Evolutionary conservation across 2,888 invertebrate genomes (phyloP).

Genomic region (Dryomyza anilis): DNA sequence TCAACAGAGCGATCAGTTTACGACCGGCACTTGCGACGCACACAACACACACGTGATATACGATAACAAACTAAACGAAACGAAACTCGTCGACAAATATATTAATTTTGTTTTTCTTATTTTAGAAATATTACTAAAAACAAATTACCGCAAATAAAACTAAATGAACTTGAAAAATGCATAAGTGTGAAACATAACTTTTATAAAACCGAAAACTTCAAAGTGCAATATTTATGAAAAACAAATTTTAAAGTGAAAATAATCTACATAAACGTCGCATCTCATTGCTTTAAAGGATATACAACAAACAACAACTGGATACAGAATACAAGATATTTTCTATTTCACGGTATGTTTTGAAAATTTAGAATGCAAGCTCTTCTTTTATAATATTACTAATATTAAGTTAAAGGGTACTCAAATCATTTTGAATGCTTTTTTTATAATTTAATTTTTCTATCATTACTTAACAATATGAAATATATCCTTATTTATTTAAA

Average conservation of each 20-base stretch:
- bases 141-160: background rate
- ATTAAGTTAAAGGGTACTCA: no score
- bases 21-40: slow-evolving; percentile 43
- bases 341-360: no score
- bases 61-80: background rate
- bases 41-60: slow-evolving; percentile 14
- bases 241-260: background rate
- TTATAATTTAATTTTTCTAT: no score
- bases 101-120: background rate
- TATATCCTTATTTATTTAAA: no score
- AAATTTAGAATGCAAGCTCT: no score
- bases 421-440: no score
- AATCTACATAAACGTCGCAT: no score
- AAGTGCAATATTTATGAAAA: background rate
- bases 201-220: background rate
- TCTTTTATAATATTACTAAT: no score
- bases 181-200: background rate
- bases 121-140: background rate
- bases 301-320: no score
- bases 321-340: no score
- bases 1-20: slow-evolving; percentile 40
- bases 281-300: no score
- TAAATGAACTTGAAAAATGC: background rate
- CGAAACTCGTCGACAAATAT: background rate
- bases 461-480: no score